A percentile compares a stretch with the other conserved stretches of the same genome.
These are phyloP conservation scores for Penaeus japonicus DNA, from an alignment of 1,140 invertebrate genomes.

Conservation along the genomic window DNA sequence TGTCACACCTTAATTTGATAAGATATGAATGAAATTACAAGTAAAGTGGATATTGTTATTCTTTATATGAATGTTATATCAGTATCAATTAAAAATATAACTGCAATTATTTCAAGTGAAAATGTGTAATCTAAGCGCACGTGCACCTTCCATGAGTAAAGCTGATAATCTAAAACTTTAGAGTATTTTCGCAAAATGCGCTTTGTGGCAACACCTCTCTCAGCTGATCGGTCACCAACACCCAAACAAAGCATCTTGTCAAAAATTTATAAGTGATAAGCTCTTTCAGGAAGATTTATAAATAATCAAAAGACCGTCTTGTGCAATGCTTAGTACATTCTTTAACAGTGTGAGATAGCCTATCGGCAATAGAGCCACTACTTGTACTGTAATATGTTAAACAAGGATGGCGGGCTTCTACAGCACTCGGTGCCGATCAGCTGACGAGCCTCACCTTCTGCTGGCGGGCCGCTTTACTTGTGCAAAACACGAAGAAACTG, in stretches of 20 bases:
- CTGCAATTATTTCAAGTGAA: neutral
- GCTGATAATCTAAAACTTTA: neutral
- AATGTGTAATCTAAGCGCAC: neutral
- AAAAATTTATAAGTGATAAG: slow-evolving; percentile 20
- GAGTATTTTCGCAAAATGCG: neutral
- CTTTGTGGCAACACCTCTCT: slow-evolving; percentile 30
- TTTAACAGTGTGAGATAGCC: neutral
- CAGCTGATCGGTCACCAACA: slow-evolving; percentile 51
- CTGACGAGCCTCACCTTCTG: slow-evolving; percentile 55
- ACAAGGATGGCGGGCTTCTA: slow-evolving; percentile 9
- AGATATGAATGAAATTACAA: slow-evolving; percentile 31
- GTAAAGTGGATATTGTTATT: neutral
- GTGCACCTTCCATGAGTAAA: neutral
- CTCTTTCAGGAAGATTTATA: neutral
- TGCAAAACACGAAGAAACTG: slow-evolving; percentile 54
- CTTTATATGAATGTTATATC: neutral
- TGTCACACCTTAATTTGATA: slow-evolving; percentile 17
- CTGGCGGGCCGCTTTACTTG: slow-evolving; percentile 48
- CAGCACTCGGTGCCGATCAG: slow-evolving; percentile 41
- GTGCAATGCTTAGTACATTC: neutral
- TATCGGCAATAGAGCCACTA: neutral
- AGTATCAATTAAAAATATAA: neutral
- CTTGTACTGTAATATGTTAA: slow-evolving; percentile 17
- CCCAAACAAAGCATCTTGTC: slow-evolving; percentile 56
- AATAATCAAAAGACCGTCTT: neutral